These are phyloP conservation scores for Ariolimax columbianus DNA, from an alignment of 2,888 invertebrate genomes.

Conservation along the genomic window DNA sequence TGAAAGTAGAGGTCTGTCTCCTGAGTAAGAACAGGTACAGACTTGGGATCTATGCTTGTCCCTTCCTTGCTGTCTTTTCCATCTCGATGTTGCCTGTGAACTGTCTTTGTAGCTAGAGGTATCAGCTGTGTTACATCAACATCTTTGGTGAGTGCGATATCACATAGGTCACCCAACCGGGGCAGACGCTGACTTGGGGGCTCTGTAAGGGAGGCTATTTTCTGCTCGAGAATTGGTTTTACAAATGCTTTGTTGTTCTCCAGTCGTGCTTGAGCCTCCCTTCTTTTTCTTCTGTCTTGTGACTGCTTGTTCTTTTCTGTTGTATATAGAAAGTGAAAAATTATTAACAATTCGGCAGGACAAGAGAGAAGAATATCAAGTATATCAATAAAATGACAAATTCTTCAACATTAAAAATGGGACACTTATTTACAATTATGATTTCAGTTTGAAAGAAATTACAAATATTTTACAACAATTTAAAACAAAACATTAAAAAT, in stretches of 20 bases:
- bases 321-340: neutral
- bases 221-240: conserved; percentile 30
- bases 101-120: conserved; percentile 51
- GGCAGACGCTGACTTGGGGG: conserved; percentile 14
- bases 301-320: conserved; percentile 9
- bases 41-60: conserved; percentile 50
- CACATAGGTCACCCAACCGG: conserved; percentile 27
- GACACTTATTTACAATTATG: neutral
- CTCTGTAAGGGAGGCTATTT: conserved; percentile 35
- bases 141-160: conserved; percentile 37
- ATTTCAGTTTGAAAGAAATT: neutral
- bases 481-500: no score
- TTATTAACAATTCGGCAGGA: neutral
- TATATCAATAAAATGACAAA: no score
- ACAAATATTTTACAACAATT: no score
- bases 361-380: neutral
- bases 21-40: conserved; percentile 30
- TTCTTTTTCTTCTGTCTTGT: conserved; percentile 27
- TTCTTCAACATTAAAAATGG: no score
- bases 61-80: conserved; percentile 11
- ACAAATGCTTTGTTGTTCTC: conserved; percentile 26
- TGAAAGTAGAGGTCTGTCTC: conserved; percentile 47
- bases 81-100: conserved; percentile 44
- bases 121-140: conserved; percentile 54
- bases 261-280: conserved; percentile 20